Percentiles rank a stretch among this genome's conserved stretches.
These are phyloP conservation scores for Chelon auratus DNA, from an alignment of 2,797 vertebrate genomes.

Conservation along the genomic window DNA sequence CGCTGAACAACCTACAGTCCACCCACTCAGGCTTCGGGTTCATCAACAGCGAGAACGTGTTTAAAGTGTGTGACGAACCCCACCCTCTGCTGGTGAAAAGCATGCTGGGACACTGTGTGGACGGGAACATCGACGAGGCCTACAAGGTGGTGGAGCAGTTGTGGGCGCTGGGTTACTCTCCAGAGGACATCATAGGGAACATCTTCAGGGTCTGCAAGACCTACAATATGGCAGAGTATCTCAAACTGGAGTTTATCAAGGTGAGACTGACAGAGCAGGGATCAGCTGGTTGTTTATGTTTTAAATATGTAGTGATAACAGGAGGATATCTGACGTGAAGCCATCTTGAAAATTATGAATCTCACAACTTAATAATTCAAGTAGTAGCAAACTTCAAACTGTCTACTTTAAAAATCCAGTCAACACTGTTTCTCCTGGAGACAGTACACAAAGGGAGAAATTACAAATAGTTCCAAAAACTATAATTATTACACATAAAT, in stretches of 20 bases:
- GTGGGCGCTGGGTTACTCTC: conserved; percentile 95
- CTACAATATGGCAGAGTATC: conserved; percentile 95
- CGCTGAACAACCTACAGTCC: conserved; percentile 96
- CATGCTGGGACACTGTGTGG: conserved; percentile 95
- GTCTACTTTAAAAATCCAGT: no score
- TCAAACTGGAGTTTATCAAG: conserved; percentile 98
- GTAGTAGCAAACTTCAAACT: no score
- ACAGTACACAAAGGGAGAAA: no score
- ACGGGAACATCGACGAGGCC: conserved; percentile 89
- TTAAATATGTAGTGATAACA: no score
- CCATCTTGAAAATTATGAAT: no score
- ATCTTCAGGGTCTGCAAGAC: conserved; percentile 98
- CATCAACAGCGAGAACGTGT: conserved; percentile 97
- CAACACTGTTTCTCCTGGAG: no score
- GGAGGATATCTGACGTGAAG: no score
- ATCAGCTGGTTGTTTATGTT: no score
- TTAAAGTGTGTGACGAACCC: conserved; percentile 98
- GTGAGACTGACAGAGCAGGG: conserved; percentile 68
- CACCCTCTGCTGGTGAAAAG: conserved; percentile 96
- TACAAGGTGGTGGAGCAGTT: conserved; percentile 96
- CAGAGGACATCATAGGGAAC: conserved; percentile 97
- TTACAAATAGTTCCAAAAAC: no score
- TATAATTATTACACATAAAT: no score
- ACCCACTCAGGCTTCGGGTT: conserved; percentile 94
- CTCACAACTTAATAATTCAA: no score